phyloP scores from a whole-genome alignment of 2,113 vertebrate genomes.

The Clarias magur region DNA sequence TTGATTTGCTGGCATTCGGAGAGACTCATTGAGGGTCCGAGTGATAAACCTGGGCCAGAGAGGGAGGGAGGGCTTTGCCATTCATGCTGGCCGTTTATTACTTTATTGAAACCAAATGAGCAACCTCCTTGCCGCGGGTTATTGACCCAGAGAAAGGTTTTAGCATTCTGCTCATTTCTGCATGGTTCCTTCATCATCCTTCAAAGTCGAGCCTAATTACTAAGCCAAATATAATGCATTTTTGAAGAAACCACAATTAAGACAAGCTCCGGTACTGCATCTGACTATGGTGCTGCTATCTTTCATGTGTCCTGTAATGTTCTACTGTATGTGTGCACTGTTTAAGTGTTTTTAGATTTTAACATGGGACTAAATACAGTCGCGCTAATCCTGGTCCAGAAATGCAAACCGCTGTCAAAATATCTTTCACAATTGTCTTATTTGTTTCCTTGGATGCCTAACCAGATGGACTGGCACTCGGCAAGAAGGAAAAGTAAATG shows the following conservation, averaged over 20 bases:
- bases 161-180: background rate
- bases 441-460: conserved; percentile 57
- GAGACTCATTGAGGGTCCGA: conserved; percentile 52
- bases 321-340: background rate
- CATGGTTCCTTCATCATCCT: background rate
- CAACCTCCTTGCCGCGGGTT: conserved; percentile 32
- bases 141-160: conserved; percentile 28
- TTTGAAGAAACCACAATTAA: background rate
- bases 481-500: conserved; percentile 52
- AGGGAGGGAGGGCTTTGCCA: conserved; percentile 26
- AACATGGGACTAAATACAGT: conserved; percentile 33
- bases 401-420: conserved; percentile 28
- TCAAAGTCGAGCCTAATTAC: background rate
- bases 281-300: background rate
- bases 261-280: background rate
- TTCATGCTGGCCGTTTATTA: conserved; percentile 43
- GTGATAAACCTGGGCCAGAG: conserved; percentile 70
- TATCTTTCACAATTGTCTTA: conserved; percentile 52
- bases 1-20: conserved; percentile 65
- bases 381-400: conserved; percentile 30
- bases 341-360: background rate
- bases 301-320: background rate
- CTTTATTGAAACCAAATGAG: conserved; percentile 79
- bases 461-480: conserved; percentile 57
- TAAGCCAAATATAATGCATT: background rate